Base-by-base conservation (phyloP, 2,888 invertebrate genomes). In the Drymonia ruficornis region DNA sequence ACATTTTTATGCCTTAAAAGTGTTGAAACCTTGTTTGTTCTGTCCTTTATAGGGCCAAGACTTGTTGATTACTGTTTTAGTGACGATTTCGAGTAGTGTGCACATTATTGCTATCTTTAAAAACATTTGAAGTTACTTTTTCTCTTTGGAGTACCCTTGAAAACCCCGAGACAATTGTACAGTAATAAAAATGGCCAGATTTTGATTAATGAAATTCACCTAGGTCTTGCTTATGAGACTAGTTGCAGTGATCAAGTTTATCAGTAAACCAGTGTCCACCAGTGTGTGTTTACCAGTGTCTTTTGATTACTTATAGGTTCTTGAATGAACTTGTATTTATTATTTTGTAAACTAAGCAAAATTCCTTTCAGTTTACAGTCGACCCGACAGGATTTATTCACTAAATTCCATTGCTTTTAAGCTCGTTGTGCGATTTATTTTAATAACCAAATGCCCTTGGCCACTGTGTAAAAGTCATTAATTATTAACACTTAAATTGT, bases 1-100 rank as follows among this genome's bases (percentile, higher is more conserved):
- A 68, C 51, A 54, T 61, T 72, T 68, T 72, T 70, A 72, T 66
- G 52, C 70, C 73, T 50, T 66, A 70, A 58, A 64, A 59, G 72
- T 61, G 55, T 58, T 55, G 46, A 50, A 67, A 60, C 61, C 59
- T 68, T 58, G 60, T 63, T 52, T 60, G 44, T 50, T 52, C 50
- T 63, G 51, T 59, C 58, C 59, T 54, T 57, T 42, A 49, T 38
- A 54, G 53, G 45, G 47, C 45, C 47, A 61, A 46, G 51, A 54
- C 54, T 56, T 61, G 55, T 54, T 67, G 54, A 61, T 68, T 61
- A 38, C 38, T 11, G 13, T 11, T 38, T 38, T 11, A 6, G 31
- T 11, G 31, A 31, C 31, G 12, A 31, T 31, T 31, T 31, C 12
- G 31, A 9, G 9, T 9, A 9, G 31, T 11, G 7, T 31, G 12